phyloP scores from a whole-genome alignment of 2,113 vertebrate species.

The Arizona elegans region DNA sequence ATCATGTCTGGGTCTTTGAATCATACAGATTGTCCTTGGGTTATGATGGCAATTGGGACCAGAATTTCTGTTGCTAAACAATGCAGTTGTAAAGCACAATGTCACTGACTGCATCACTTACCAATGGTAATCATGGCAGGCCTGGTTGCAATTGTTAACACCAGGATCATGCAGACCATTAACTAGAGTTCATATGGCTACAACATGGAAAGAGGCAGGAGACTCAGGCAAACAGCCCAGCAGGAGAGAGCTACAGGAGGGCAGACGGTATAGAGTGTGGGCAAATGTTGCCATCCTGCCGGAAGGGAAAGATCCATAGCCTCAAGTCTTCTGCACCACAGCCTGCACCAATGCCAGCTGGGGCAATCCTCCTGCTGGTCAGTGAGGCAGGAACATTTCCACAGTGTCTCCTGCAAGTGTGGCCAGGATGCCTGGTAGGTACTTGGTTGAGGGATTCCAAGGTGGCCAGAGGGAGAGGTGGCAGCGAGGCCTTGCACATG shows the following conservation, averaged over 20 bases:
- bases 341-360: not conserved
- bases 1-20: not conserved
- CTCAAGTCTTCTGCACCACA: not conserved
- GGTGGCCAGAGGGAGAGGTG: not conserved
- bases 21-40: not conserved
- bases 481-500: not conserved
- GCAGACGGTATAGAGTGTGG: not conserved
- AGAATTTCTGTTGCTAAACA: not conserved
- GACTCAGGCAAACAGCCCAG: not conserved
- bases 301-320: not conserved
- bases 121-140: not conserved
- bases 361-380: not conserved
- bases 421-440: not conserved
- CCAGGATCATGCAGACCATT: not conserved
- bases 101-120: not conserved
- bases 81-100: not conserved
- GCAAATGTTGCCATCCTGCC: not conserved
- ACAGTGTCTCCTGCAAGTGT: not conserved
- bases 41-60: not conserved
- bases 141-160: not conserved
- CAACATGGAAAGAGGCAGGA: not conserved
- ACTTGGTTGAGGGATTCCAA: not conserved
- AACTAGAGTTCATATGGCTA: not conserved
- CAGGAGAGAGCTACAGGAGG: not conserved
- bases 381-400: not conserved